Conservation (phyloP, 2,113 vertebrate species). For the Electrona antarctica region DNA sequence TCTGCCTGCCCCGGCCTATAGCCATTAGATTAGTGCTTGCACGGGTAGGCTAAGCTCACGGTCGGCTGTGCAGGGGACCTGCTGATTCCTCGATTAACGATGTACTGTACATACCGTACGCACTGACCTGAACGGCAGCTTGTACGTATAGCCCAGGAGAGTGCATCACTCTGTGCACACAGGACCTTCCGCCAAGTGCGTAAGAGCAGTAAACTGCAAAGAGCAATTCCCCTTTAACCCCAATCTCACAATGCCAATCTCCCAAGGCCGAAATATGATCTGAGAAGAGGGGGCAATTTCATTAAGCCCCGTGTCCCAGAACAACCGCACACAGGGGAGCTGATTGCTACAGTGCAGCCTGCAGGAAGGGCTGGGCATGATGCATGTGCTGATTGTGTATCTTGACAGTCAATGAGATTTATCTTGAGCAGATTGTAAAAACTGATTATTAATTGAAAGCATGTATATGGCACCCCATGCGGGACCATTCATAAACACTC, state of each 20-base stretch:
- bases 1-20: conserved; percentile 46
- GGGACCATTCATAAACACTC: conserved; percentile 45
- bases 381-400: background rate
- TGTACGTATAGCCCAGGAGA: conserved; percentile 11
- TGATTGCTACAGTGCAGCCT: background rate
- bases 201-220: background rate
- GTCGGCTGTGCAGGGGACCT: conserved; percentile 38
- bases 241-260: background rate
- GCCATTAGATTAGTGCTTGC: conserved; percentile 67
- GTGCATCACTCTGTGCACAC: conserved; percentile 1
- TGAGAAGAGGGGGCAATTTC: background rate
- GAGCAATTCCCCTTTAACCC: background rate
- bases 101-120: conserved; percentile 26
- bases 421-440: conserved; percentile 28
- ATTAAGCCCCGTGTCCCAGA: background rate
- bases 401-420: background rate
- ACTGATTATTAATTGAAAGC: conserved; percentile 35
- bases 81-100: conserved; percentile 55
- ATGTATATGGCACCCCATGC: conserved; percentile 21
- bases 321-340: background rate
- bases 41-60: conserved; percentile 56
- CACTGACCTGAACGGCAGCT: conserved; percentile 60
- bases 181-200: background rate
- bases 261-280: background rate
- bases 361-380: background rate